Conservation (phyloP, 2,888 invertebrate genomes). For the Cosmia trapezina region DNA sequence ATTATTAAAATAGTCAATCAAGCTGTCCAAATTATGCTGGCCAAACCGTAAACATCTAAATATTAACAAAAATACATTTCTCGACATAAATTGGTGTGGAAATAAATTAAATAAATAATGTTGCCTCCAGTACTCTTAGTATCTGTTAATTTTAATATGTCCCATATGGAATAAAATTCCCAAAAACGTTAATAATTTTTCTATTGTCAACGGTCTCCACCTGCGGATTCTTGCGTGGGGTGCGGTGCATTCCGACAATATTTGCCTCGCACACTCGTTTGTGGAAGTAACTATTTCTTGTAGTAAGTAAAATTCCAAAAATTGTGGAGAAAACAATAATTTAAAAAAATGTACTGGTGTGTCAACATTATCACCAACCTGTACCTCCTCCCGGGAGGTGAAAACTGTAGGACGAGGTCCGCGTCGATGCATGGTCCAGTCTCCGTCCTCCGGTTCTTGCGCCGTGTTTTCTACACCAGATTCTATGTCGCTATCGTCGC, state of each 20-base stretch:
- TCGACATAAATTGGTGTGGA: neutral
- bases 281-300: neutral
- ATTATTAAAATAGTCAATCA: neutral
- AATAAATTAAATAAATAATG: constrained; percentile 1
- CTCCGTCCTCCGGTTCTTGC: neutral
- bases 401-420: neutral
- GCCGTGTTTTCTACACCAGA: neutral
- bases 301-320: no score
- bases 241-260: neutral
- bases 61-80: neutral
- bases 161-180: neutral
- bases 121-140: neutral
- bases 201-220: neutral
- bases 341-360: neutral
- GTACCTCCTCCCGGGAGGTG: neutral
- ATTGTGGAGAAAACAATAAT: neutral
- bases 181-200: neutral
- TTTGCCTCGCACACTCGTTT: neutral
- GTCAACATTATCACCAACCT: neutral
- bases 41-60: constrained; percentile 6
- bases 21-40: neutral
- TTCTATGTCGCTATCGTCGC: neutral
- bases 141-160: neutral
- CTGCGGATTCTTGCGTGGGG: neutral
- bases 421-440: neutral